A percentile compares a stretch with the other conserved stretches of the same genome.
These are phyloP conservation scores for Psittacus erithacus DNA, from an alignment of 2,113 vertebrate genomes.

Conservation along the genomic window DNA sequence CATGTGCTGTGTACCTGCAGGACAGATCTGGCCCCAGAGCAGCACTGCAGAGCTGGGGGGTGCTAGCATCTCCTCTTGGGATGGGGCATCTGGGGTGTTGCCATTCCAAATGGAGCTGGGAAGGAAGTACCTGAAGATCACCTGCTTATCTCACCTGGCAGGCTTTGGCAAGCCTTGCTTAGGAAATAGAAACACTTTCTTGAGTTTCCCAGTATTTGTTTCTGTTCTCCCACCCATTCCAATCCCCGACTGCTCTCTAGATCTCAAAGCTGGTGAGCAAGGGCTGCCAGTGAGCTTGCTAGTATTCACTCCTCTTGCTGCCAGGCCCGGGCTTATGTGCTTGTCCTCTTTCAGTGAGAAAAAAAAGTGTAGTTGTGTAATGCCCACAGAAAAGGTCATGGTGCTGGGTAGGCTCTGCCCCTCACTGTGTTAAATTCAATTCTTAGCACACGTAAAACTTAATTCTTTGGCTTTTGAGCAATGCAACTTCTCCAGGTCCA, in stretches of 20 bases:
- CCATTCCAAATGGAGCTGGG: background rate
- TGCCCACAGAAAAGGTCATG: rapidly evolving
- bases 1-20: background rate
- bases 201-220: background rate
- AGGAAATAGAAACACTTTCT: background rate
- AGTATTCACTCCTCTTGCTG: background rate
- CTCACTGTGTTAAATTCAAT: background rate
- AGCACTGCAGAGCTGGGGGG: background rate
- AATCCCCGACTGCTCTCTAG: rapidly evolving
- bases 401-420: background rate
- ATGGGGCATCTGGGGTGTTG: background rate
- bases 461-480: background rate
- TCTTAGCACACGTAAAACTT: background rate
- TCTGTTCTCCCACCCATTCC: background rate
- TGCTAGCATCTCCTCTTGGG: background rate
- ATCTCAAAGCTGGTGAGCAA: background rate
- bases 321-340: background rate
- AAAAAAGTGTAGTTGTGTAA: background rate
- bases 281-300: background rate
- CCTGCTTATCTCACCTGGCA: background rate
- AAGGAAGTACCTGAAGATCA: background rate
- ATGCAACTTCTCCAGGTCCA: background rate
- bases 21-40: background rate
- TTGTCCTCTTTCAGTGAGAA: background rate
- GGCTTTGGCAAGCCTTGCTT: background rate